phyloP scores from a whole-genome alignment of 92 coral and sea anemone genomes.

The Metridium senile region DNA sequence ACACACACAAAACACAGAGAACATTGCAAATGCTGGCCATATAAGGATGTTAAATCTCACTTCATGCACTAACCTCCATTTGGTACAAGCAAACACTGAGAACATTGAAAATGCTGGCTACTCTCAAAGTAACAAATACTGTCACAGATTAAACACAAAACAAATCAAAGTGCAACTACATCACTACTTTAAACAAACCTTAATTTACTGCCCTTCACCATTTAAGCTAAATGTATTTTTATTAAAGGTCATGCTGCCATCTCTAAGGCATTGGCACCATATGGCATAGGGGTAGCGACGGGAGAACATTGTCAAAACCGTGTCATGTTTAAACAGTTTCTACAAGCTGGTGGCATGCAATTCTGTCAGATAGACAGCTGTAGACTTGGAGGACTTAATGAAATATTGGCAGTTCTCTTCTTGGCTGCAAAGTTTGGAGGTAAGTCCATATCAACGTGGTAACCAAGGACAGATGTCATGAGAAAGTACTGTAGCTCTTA shows the following conservation, averaged over 20 bases:
- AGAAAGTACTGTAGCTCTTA: no score
- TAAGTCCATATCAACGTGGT: slow-evolving; percentile 29
- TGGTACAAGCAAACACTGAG: no score
- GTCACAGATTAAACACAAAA: no score
- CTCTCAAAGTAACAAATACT: no score
- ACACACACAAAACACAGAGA: no score
- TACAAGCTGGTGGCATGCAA: slow-evolving; percentile 90
- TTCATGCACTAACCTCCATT: no score
- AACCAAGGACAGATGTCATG: no score
- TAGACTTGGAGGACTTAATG: slow-evolving; percentile 93
- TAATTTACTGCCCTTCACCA: neutral
- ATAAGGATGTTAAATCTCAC: no score
- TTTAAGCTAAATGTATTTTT: neutral
- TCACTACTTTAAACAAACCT: neutral
- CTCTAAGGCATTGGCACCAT: slow-evolving; percentile 77
- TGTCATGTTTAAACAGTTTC: slow-evolving; percentile 94
- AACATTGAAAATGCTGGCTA: no score
- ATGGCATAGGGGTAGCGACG: slow-evolving; percentile 96
- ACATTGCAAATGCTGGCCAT: no score
- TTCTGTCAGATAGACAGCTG: slow-evolving; percentile 99
- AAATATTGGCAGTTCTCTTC: slow-evolving; percentile 79
- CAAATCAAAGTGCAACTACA: neutral
- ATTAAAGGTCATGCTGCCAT: slow-evolving; percentile 86
- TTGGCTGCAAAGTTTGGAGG: slow-evolving; percentile 98
- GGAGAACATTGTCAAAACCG: slow-evolving; percentile 98